These are phyloP conservation scores for Xenopus laevis DNA, from an alignment of 2,113 vertebrate genomes.

Conservation along the genomic window DNA sequence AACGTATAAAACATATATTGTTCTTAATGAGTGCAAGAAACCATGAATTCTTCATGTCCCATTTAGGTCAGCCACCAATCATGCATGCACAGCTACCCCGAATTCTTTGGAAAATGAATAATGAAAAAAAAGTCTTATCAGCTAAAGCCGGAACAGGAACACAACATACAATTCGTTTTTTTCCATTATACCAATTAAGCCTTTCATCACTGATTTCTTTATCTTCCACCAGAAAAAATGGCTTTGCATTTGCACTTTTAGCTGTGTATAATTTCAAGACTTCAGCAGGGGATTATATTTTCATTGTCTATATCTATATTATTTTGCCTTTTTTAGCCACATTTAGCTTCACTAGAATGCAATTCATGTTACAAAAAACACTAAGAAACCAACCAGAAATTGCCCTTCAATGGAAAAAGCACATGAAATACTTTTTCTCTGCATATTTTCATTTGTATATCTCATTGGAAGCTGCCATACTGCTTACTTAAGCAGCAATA, in stretches of 20 bases:
- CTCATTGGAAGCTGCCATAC: too few species aligned
- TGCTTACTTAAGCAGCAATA: too few species aligned
- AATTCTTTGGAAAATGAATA: conserved; percentile 48
- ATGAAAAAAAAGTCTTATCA: conserved; percentile 45
- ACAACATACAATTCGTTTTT: conserved; percentile 33
- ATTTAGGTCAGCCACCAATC: conserved; percentile 45
- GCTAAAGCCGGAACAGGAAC: conserved; percentile 12
- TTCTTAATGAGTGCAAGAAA: too few species aligned
- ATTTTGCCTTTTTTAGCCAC: background rate
- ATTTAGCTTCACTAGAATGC: too few species aligned
- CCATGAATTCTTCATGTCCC: too few species aligned
- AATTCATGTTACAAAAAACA: too few species aligned
- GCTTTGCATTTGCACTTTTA: conserved; percentile 3
- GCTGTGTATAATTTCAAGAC: background rate
- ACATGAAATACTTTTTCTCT: too few species aligned
- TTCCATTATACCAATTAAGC: conserved; percentile 45
- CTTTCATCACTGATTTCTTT: conserved; percentile 41
- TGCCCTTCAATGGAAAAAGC: too few species aligned
- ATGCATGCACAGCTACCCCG: conserved; percentile 49
- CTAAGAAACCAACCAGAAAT: too few species aligned
- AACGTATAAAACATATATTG: too few species aligned
- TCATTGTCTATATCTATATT: background rate
- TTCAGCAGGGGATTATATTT: background rate
- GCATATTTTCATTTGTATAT: too few species aligned
- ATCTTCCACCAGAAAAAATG: conserved; percentile 15